Conservation (phyloP, 2,113 vertebrate species). For the Hiodon tergisus region DNA sequence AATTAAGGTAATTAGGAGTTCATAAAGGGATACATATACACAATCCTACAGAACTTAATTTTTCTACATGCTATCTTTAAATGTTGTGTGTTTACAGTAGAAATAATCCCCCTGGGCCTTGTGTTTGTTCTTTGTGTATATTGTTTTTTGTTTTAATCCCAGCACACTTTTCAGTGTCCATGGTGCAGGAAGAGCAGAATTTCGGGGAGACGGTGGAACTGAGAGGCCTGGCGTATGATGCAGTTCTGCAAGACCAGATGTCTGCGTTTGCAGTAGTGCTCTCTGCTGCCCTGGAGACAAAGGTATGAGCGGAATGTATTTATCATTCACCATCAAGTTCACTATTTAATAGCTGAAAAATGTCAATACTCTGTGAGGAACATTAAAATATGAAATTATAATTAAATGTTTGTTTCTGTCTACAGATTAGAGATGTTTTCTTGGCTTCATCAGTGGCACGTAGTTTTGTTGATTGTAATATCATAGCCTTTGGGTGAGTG, state of each 20-base stretch:
- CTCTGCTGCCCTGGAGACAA: conserved; percentile 65
- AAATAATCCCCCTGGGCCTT: too few species aligned
- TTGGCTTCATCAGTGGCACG: conserved; percentile 64
- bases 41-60: too few species aligned
- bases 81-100: too few species aligned
- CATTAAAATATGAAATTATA: not conserved
- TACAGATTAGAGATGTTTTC: conserved; percentile 76
- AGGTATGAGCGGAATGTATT: conserved; percentile 58
- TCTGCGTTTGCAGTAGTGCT: conserved; percentile 67
- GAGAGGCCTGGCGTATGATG: conserved; percentile 67
- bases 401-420: not conserved
- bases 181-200: conserved; percentile 57
- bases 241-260: conserved; percentile 56
- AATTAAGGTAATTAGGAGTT: too few species aligned
- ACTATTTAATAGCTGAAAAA: too few species aligned
- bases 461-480: conserved; percentile 66
- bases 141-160: too few species aligned
- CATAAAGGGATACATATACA: too few species aligned
- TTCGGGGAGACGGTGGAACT: conserved; percentile 71
- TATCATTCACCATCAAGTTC: too few species aligned
- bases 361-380: not conserved
- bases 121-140: too few species aligned
- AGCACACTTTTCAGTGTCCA: conserved; percentile 53
- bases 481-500: conserved; percentile 80
- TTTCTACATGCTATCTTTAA: too few species aligned